Conservation (phyloP, 2,113 vertebrate genomes). For the Delphinus delphis region DNA sequence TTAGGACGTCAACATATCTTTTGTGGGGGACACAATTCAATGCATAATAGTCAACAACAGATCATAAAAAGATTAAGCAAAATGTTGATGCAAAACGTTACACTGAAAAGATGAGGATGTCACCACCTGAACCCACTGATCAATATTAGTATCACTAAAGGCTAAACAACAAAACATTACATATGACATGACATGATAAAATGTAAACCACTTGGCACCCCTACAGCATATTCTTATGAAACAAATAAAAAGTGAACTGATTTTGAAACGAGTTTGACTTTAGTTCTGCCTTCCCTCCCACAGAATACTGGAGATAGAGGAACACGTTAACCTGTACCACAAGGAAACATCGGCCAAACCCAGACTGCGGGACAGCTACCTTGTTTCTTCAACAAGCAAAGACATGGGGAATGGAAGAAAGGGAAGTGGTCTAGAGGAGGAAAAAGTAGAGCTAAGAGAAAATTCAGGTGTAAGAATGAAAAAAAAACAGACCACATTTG, state of each 20-base stretch:
- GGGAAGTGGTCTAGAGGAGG: accelerated
- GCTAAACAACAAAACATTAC: neutral
- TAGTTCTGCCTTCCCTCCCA: neutral
- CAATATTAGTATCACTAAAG: neutral
- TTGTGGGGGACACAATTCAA: neutral
- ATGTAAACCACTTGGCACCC: neutral
- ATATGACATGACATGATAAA: neutral
- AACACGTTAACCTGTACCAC: too few relatives aligned
- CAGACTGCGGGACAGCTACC: neutral
- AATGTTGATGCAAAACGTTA: neutral
- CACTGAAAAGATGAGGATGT: neutral
- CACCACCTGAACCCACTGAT: neutral
- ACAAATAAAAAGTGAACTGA: neutral
- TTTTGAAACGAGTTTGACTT: neutral
- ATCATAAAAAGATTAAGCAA: neutral
- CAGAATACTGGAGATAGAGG: too few relatives aligned
- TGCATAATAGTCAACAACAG: neutral
- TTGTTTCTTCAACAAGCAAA: neutral
- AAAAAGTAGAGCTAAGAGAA: neutral
- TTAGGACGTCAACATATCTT: neutral
- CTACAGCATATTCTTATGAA: neutral
- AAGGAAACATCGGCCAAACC: neutral
- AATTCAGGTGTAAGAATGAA: neutral
- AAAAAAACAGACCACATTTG: neutral
- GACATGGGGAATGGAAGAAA: neutral